phyloP scores from a whole-genome alignment of 2,888 invertebrate species.

The Conchocele bisecta region DNA sequence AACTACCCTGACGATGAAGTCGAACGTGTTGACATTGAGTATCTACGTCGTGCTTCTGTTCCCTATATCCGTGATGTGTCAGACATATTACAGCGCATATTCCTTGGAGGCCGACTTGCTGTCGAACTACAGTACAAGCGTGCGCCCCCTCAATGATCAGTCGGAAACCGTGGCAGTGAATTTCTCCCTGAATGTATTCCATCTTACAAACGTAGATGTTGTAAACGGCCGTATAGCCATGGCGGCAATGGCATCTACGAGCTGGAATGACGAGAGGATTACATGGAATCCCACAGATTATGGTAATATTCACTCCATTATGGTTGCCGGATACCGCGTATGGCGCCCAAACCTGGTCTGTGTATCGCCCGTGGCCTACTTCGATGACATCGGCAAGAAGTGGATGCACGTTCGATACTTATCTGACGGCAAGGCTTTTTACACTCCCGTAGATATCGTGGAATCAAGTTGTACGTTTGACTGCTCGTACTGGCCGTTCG shows the following conservation, averaged over 20 bases:
- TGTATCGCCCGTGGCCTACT: conserved; percentile 9
- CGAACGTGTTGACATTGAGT: no score
- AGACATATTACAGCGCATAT: no score
- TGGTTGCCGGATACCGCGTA: conserved; percentile 5
- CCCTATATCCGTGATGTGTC: no score
- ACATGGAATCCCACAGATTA: conserved; percentile 7
- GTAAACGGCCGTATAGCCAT: conserved; percentile 2
- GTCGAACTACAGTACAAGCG: conserved; percentile 1
- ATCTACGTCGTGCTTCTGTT: no score
- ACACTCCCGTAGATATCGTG: neutral
- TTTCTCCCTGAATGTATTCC: conserved; percentile 2
- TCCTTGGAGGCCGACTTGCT: no score
- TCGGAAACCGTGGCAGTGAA: conserved; percentile 13
- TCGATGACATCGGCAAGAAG: neutral
- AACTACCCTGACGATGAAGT: no score
- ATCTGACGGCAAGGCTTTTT: conserved; percentile 2
- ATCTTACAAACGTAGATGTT: conserved; percentile 4
- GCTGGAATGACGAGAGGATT: conserved; percentile 23
- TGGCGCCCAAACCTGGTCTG: conserved; percentile 18
- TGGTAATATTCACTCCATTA: neutral
- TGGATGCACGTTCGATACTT: conserved; percentile 10
- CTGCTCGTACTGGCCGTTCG: conserved; percentile 28
- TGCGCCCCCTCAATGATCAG: conserved; percentile 13
- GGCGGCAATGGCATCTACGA: neutral
- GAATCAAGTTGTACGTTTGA: conserved; percentile 10